These are phyloP conservation scores for Parnassius apollo DNA, from an alignment of 2,888 invertebrate species.

Conservation along the genomic window DNA sequence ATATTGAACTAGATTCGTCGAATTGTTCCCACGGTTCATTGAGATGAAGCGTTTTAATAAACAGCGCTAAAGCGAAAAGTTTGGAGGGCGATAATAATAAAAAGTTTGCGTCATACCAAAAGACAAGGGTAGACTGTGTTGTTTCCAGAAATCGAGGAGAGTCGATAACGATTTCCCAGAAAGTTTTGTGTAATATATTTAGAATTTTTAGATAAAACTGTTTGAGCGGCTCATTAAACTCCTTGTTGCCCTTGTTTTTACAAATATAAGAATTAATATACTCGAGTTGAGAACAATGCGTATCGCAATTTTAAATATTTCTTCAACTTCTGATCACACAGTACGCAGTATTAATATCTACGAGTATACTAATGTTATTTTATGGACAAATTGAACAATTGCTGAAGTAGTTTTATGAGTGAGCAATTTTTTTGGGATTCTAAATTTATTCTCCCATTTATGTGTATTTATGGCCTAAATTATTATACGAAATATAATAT, in stretches of 20 bases:
- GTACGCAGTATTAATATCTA: too few relatives aligned
- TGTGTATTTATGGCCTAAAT: conserved; percentile 11
- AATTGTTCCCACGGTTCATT: conserved; percentile 62
- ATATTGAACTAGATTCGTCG: conserved; percentile 49
- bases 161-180: conserved; percentile 70
- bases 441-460: conserved; percentile 5
- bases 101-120: conserved; percentile 59
- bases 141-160: conserved; percentile 68
- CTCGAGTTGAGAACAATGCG: too few relatives aligned
- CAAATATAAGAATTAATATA: too few relatives aligned
- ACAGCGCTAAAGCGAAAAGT: conserved; percentile 69
- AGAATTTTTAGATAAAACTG: conserved; percentile 32
- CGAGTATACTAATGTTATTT: too few relatives aligned
- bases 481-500: conserved; percentile 20
- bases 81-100: conserved; percentile 56
- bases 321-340: too few relatives aligned
- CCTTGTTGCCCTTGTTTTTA: not conserved
- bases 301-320: too few relatives aligned
- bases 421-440: not conserved
- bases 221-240: conserved; percentile 33
- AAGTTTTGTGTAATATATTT: conserved; percentile 63
- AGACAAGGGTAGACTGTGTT: conserved; percentile 67
- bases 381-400: not conserved
- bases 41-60: conserved; percentile 75
- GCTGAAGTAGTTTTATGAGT: conserved; percentile 14